Evolutionary conservation across 2,888 invertebrate genomes (phyloP), one percentile per base, ranked within the genome.

Genomic region (Andrena marginata): DNA sequence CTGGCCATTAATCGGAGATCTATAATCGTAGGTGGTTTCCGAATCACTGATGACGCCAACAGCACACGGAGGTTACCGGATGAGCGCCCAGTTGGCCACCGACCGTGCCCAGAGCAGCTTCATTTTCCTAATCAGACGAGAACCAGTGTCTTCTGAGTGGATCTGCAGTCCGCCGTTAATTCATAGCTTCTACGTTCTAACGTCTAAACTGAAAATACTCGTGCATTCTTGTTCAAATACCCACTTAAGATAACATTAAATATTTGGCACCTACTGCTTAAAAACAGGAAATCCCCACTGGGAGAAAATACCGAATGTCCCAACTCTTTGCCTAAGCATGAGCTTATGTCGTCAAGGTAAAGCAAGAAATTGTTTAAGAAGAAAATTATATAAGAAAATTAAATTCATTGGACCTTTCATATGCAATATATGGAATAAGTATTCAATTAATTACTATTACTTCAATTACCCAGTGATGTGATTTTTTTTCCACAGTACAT

Each of bases 21-120:
- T 56, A 56, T 56, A 56, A 23, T 23, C 56, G 56, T 56, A 56
- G 26, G 23, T 56, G 56, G 56, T 20, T 56, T 56, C 56, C 56
- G 56, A 56, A 56, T 56, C 56, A 56, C 56, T 56, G 56, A 56
- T 26, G 56, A 56, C 26, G 56, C 56, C 56, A 56, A 56, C 23
- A 56, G 56, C 56, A 56, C 56, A 26, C 23, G 56, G 56, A 56
- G 26, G 10, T 13, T 23, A 26, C 23, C 23, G 56, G 56, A 20
- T 26, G 56, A 56, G 56, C 56, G 56, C 10, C 56, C 13, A 56
- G 20, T 26, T 56, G 26, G 10, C 13, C 56, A 56, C 1, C 10
- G 56, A 26, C 26, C 56, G 4, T 26, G 56, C 56, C 4, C 26
- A 1, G 23, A 23, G 4, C 56, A 23, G 56, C 56, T 56, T 23